A percentile compares a stretch with the other conserved stretches of the same genome.
Conservation (phyloP, 2,888 invertebrate genomes). For the Mimas tiliae region DNA sequence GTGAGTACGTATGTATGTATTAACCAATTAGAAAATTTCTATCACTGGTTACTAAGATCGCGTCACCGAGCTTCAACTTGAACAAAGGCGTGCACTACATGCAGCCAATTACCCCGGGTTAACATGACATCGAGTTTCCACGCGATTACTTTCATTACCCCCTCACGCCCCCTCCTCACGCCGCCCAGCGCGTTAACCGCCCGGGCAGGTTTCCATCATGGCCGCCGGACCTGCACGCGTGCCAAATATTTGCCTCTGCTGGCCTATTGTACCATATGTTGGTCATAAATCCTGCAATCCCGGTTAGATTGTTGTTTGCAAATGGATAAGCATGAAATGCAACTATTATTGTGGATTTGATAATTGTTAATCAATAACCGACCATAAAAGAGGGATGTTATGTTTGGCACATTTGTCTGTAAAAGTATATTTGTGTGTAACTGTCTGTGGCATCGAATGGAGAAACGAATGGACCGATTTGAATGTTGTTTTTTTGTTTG, state of each 20-base stretch:
- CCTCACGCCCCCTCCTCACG: constrained; percentile 35
- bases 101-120: constrained; percentile 31
- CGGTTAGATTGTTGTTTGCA: constrained; percentile 5
- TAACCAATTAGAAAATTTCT: neutral
- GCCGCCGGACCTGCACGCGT: constrained; percentile 36
- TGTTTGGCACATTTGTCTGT: too few species aligned
- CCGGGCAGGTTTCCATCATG: constrained; percentile 35
- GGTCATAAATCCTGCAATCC: constrained; percentile 37
- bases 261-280: constrained; percentile 34
- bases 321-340: constrained; percentile 4
- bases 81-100: constrained; percentile 21
- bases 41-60: neutral
- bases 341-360: neutral
- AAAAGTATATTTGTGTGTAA: too few species aligned
- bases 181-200: constrained; percentile 33
- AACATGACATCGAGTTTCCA: constrained; percentile 38
- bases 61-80: constrained; percentile 2
- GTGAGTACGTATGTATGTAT: too few species aligned
- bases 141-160: constrained; percentile 36
- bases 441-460: too few species aligned
- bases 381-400: too few species aligned
- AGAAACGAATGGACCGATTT: too few species aligned
- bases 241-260: constrained; percentile 37
- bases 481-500: too few species aligned
- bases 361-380: too few species aligned